phyloP scores from a whole-genome alignment of 2,797 vertebrate species.

The Enteromius thamalakanensis region DNA sequence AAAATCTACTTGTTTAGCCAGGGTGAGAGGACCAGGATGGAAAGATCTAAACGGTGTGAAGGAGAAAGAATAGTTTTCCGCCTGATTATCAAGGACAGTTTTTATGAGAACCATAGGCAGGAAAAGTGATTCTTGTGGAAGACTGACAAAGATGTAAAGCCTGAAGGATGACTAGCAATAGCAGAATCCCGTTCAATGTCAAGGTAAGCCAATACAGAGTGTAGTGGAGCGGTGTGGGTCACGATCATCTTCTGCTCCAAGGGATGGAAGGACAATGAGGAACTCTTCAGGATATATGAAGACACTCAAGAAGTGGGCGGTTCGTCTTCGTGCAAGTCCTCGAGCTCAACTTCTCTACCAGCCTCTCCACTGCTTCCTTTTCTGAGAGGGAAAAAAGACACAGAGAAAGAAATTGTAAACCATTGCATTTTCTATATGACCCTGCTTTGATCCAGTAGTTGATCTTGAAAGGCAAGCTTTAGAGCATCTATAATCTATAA shows the following conservation, averaged over 20 bases:
- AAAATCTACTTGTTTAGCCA: neutral
- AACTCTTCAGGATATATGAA: neutral
- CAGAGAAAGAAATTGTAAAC: neutral
- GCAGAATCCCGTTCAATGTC: constrained; percentile 18
- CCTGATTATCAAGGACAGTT: neutral
- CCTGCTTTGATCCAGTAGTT: neutral
- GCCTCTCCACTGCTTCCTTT: constrained; percentile 87
- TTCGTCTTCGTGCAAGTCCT: constrained; percentile 91
- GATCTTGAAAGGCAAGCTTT: neutral
- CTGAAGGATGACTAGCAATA: constrained; percentile 22
- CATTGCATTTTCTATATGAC: neutral
- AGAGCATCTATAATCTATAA: neutral
- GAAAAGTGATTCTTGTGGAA: constrained; percentile 19
- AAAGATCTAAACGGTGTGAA: neutral
- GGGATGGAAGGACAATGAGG: constrained; percentile 21
- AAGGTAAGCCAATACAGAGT: neutral
- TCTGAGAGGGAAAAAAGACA: constrained; percentile 69
- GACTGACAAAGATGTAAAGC: neutral
- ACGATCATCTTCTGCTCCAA: constrained; percentile 20
- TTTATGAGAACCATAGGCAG: neutral
- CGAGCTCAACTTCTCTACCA: constrained; percentile 86
- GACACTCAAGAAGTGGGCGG: constrained; percentile 78
- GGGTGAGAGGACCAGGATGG: neutral
- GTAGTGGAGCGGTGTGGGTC: constrained; percentile 7
- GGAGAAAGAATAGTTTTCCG: neutral